Evolutionary conservation across 2,797 vertebrate species (phyloP).

Genomic region (Pygocentrus nattereri): DNA sequence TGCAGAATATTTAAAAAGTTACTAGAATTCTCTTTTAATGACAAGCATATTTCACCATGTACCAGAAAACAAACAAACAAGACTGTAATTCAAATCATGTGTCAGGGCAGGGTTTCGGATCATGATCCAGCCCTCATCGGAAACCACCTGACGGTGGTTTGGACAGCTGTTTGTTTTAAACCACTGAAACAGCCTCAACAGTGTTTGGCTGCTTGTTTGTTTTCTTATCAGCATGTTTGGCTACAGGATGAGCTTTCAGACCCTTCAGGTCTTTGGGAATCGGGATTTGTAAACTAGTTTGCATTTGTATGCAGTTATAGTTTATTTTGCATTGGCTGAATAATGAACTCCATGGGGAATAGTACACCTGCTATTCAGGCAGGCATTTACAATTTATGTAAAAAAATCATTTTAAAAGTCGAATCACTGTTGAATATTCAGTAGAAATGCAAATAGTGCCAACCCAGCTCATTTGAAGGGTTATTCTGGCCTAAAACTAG

Average conservation of each 20-base stretch:
- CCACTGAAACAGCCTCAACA: background rate
- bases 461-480: background rate
- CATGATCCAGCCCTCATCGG: background rate
- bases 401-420: background rate
- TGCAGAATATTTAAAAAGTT: too few relatives aligned
- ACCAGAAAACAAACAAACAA: too few relatives aligned
- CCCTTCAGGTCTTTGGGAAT: background rate
- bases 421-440: background rate
- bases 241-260: background rate
- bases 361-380: background rate
- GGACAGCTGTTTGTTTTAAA: background rate
- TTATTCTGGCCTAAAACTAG: background rate
- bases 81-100: too few relatives aligned
- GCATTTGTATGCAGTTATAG: background rate
- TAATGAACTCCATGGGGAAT: background rate
- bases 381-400: background rate
- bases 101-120: background rate
- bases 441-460: background rate
- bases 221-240: background rate
- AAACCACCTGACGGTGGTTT: background rate
- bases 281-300: background rate
- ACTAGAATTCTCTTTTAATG: too few relatives aligned
- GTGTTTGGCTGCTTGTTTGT: background rate
- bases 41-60: too few relatives aligned
- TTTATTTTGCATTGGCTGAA: background rate